Base-by-base conservation (phyloP, 2,888 invertebrate genomes). In the Choreutis nemorana region DNA sequence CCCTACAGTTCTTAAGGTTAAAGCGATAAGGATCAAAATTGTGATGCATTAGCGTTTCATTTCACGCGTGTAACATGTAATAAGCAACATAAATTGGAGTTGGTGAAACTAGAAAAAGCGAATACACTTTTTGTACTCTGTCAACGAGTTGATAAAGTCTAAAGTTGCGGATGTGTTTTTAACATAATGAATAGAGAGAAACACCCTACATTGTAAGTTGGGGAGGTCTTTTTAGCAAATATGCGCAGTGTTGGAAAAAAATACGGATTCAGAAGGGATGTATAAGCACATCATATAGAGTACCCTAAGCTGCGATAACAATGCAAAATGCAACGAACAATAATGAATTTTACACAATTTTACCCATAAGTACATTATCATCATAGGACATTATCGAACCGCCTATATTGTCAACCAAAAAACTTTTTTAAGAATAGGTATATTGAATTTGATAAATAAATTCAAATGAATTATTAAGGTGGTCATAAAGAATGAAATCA, bases 61-160 rank as follows among this genome's bases (percentile, higher is more conserved):
- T 72, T 68, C 68, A 64, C 64, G 70, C 65, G 63, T 60, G 59
- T 65, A 67, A 70, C 72, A 72, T 67, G 62, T 71, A 68, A 72
- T 72, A 72, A 72, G 67, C 57, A 58, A 59, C 56, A 68, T 71
- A 72, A 72, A 73, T 75, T 58, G 55, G 51, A 53, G 60, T 49
- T 48, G 41, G 14, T 45, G 45, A 46, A 46, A 41, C 37, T 40
- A 36, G 26, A 26, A 15, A 13, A 14, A 1, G n/a, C 26, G 26
- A 26, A 14, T 14, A 9, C 12, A 10, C 7, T 14, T 15, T 14
- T n/a, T 11, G 14, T 6, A 14, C 4, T 14, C 4, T n/a, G n/a
- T n/a, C n/a, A n/a, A n/a, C n/a, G 15, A 3, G 13, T 4, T 1
- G 3, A 21, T 53, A 62, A 48, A 55, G 62, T 48, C 38, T 40